Evolutionary conservation across 2,888 invertebrate species (phyloP), one percentile per base, ranked within the genome.

Genomic region (Clunio marinus): DNA sequence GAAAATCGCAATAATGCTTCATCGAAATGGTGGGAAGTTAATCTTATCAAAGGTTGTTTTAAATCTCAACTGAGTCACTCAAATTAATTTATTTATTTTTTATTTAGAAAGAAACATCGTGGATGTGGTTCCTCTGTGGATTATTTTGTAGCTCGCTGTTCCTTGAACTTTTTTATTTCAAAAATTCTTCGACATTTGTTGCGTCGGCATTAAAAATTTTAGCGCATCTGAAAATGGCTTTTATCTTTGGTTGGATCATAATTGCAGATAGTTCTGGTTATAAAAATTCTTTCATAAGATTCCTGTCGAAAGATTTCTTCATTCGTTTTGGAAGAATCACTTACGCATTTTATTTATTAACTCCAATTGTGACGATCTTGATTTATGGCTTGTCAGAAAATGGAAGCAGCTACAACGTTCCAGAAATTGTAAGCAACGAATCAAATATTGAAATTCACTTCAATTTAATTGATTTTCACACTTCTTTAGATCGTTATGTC

Each of bases 291-390:
- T 35, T 60, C 32, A 60, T 37, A 7, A 60, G 22, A 32, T 60
- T 60, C 15, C 17, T 60, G 13, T 60, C 60, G 3, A n/a, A 25
- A 51, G 51, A 28, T 2, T 13, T 66, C 4, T 66, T 66, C 24
- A 45, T 55, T 4, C 27, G 45, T 8, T 51, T 22, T 20, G 27
- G 32, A 4, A 66, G 28, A 45, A 55, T 32, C 5, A 55, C 66
- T 2, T 66, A 66, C 32, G 32, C 66, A 15, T 24, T 66, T 20
- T 66, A 66, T 20, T 13, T 66, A 10, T 22, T 66, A 2, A 15
- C 27, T 7, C 66, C 66, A 8, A 15, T 66, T n/a, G n/a, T 66
- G 8, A n/a, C 55, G 10, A 51, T 51, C 3, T n/a, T 66, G 24
- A 32, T 45, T 13, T 46, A 27, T n/a, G 66, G 66, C 7, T 15